phyloP scores from a whole-genome alignment of 2,797 vertebrate species.

The Emydoidea blandingii region DNA sequence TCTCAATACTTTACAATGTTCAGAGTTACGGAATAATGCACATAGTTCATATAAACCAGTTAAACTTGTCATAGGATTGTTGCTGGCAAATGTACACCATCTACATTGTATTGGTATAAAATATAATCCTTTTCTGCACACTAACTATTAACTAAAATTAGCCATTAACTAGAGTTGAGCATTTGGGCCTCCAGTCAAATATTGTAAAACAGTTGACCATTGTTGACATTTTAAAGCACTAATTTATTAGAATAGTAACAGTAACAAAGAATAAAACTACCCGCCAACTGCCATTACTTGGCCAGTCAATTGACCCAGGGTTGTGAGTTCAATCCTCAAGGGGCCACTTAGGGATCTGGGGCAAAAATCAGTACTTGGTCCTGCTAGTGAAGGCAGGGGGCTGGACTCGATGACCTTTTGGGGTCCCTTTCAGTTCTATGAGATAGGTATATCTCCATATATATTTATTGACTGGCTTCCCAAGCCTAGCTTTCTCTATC shows the following conservation, averaged over 20 bases:
- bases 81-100: neutral
- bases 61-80: neutral
- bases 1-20: neutral
- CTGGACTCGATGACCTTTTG: no score
- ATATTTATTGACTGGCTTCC: neutral
- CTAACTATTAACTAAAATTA: neutral
- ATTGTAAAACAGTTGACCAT: neutral
- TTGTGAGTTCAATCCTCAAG: no score
- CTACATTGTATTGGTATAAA: neutral
- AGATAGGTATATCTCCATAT: no score
- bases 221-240: neutral
- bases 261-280: neutral
- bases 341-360: no score
- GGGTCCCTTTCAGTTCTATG: no score
- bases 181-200: neutral
- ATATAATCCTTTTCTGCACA: no score
- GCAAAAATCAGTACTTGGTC: no score
- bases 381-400: no score
- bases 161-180: neutral
- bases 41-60: neutral
- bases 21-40: neutral
- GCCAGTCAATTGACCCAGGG: neutral
- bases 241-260: neutral
- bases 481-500: neutral
- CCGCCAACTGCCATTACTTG: neutral